Evolutionary conservation across 2,797 vertebrate genomes (phyloP).

Genomic region (Notolabrus celidotus): DNA sequence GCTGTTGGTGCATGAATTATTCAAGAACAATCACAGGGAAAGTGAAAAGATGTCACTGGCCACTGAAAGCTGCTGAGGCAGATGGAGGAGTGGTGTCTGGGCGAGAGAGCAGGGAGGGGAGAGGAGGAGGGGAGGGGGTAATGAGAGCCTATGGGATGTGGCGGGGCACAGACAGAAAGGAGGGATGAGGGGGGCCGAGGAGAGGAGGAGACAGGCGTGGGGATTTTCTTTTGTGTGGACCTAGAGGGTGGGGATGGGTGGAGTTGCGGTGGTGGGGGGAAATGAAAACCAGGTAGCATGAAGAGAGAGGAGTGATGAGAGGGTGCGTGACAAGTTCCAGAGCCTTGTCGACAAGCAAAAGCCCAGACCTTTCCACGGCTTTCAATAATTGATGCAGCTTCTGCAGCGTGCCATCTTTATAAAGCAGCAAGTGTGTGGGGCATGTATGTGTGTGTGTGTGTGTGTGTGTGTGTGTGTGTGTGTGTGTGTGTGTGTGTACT

Average conservation of each 20-base stretch:
- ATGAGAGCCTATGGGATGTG: slow-evolving; percentile 59
- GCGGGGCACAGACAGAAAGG: slow-evolving; percentile 32
- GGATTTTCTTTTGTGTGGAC: slow-evolving; percentile 43
- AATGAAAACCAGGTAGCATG: slow-evolving; percentile 44
- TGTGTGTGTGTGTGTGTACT: slow-evolving; percentile 24
- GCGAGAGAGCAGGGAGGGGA: not conserved
- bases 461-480: slow-evolving; percentile 32
- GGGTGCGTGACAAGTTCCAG: slow-evolving; percentile 76
- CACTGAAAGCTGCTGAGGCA: slow-evolving; percentile 55
- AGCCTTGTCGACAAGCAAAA: slow-evolving; percentile 67
- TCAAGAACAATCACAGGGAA: slow-evolving; percentile 64
- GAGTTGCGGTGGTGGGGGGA: not conserved
- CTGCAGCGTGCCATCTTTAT: slow-evolving; percentile 73
- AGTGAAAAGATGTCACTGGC: slow-evolving; percentile 67
- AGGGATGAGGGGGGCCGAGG: not conserved
- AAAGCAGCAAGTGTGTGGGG: slow-evolving; percentile 57
- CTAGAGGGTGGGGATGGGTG: not conserved
- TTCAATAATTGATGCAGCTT: slow-evolving; percentile 85
- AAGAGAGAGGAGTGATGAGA: slow-evolving; percentile 40
- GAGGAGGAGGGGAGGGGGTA: slow-evolving; percentile 37
- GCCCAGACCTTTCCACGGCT: slow-evolving; percentile 73
- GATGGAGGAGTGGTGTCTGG: slow-evolving; percentile 51
- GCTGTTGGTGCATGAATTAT: slow-evolving; percentile 72
- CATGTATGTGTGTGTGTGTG: slow-evolving; percentile 23
- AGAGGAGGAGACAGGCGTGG: slow-evolving; percentile 35